These are phyloP conservation scores for Buceros bicornis DNA, from an alignment of 2,797 vertebrate genomes.

Conservation along the genomic window DNA sequence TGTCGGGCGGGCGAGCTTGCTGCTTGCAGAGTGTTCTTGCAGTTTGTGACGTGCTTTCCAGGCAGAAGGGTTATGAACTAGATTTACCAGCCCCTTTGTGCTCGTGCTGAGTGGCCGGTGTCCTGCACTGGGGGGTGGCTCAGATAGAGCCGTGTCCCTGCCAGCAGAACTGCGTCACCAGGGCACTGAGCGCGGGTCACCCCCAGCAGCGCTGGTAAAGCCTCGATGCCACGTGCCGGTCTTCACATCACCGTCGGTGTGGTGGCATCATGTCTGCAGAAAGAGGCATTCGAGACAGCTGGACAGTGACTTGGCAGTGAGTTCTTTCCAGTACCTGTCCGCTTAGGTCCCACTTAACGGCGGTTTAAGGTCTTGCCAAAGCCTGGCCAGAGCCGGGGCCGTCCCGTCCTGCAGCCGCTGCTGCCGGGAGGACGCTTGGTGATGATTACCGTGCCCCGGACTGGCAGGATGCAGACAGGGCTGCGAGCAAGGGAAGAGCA, in stretches of 20 bases:
- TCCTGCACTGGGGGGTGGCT: not conserved
- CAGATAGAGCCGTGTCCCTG: fast-evolving
- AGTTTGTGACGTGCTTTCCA: not conserved
- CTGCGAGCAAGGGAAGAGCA: fast-evolving
- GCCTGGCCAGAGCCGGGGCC: no score
- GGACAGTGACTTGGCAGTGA: fast-evolving
- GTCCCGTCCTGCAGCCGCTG: fast-evolving
- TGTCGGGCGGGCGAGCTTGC: not conserved
- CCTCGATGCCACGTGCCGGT: fast-evolving
- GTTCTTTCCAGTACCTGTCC: not conserved
- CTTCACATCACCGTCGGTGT: not conserved
- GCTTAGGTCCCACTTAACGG: not conserved
- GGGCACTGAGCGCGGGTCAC: not conserved
- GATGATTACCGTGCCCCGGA: not conserved
- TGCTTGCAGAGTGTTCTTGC: not conserved
- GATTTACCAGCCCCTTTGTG: not conserved
- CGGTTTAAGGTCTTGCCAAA: not conserved
- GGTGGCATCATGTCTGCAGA: fast-evolving
- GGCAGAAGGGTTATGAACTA: not conserved
- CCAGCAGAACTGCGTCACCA: not conserved
- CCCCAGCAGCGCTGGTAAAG: not conserved
- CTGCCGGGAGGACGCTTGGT: not conserved
- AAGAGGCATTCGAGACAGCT: not conserved
- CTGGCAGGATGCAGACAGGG: not conserved
- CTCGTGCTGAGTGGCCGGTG: not conserved